A percentile compares a stretch with the other conserved stretches of the same genome.
Conservation (phyloP, 1,140 invertebrate genomes). For the Catajapyx aquilonaris region DNA sequence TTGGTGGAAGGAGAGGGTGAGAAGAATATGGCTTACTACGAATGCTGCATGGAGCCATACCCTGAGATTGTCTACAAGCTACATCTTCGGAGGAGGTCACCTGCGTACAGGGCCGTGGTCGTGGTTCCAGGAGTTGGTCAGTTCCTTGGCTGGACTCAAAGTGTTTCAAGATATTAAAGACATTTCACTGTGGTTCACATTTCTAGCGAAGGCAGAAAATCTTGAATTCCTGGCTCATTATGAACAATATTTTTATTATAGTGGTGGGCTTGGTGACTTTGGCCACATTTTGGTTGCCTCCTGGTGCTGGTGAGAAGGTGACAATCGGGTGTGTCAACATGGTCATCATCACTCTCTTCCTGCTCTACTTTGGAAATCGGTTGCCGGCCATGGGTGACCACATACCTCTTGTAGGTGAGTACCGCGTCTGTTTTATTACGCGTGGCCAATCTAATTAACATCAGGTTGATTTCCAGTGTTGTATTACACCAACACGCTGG, state of each 20-base stretch:
- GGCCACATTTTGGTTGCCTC: slow-evolving; percentile 38
- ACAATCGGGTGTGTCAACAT: slow-evolving; percentile 32
- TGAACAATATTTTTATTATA: slow-evolving; percentile 15
- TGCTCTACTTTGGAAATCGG: slow-evolving; percentile 37
- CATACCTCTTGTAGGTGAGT: slow-evolving; percentile 38
- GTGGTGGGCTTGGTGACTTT: slow-evolving; percentile 37
- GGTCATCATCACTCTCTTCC: slow-evolving; percentile 32
- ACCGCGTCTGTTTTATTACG: background rate
- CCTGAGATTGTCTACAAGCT: slow-evolving; percentile 28
- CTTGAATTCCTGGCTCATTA: background rate
- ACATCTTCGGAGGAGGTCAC: slow-evolving; percentile 29
- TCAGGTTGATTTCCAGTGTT: slow-evolving; percentile 28
- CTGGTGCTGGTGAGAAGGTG: slow-evolving; percentile 38
- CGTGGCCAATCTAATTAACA: slow-evolving; percentile 8
- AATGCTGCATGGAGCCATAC: slow-evolving; percentile 32
- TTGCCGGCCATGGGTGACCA: slow-evolving; percentile 33
- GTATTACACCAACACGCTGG: slow-evolving; percentile 31
- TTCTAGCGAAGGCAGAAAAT: background rate
- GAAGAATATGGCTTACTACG: slow-evolving; percentile 23
- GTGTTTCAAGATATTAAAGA: slow-evolving; percentile 3
- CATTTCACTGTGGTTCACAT: background rate
- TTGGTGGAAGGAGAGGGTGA: slow-evolving; percentile 21
- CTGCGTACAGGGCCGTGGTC: slow-evolving; percentile 34
- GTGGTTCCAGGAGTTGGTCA: slow-evolving; percentile 36
- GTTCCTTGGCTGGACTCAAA: slow-evolving; percentile 3